phyloP scores from a whole-genome alignment of 2,888 invertebrate genomes.

The Spatulosminthurus flaviceps region DNA sequence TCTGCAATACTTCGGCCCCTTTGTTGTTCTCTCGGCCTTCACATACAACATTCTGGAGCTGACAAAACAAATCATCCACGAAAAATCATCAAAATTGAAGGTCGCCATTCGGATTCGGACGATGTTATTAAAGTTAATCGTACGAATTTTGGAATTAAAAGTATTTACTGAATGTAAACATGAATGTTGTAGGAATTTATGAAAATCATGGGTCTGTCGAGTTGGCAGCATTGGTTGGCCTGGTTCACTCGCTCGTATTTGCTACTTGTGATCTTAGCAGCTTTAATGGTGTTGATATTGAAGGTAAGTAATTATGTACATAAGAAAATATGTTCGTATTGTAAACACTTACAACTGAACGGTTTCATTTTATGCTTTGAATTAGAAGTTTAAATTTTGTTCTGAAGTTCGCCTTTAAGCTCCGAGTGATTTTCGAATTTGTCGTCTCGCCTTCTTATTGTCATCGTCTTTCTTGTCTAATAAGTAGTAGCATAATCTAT shows the following conservation, averaged over 20 bases:
- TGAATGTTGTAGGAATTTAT: slow-evolving; percentile 31
- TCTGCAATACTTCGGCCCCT: slow-evolving; percentile 50
- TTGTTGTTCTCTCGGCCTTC: slow-evolving; percentile 67
- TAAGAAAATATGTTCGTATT: too few relatives aligned
- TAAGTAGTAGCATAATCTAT: too few relatives aligned
- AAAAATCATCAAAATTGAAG: slow-evolving; percentile 81
- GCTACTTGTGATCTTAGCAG: not conserved
- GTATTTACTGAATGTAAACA: too few relatives aligned
- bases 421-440: too few relatives aligned
- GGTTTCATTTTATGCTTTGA: too few relatives aligned
- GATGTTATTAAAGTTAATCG: slow-evolving; percentile 6
- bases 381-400: too few relatives aligned
- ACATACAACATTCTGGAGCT: slow-evolving; percentile 82
- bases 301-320: too few relatives aligned
- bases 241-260: slow-evolving; percentile 18
- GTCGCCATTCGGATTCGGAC: slow-evolving; percentile 87
- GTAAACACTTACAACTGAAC: too few relatives aligned
- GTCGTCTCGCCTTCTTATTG: too few relatives aligned
- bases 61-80: slow-evolving; percentile 76
- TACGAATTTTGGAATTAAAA: too few relatives aligned
- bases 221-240: slow-evolving; percentile 20
- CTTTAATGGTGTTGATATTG: not conserved
- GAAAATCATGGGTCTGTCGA: slow-evolving; percentile 22
- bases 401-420: too few relatives aligned
- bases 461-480: too few relatives aligned